Evolutionary conservation across 2,888 invertebrate species (phyloP).

Genomic region (Hesperia comma): DNA sequence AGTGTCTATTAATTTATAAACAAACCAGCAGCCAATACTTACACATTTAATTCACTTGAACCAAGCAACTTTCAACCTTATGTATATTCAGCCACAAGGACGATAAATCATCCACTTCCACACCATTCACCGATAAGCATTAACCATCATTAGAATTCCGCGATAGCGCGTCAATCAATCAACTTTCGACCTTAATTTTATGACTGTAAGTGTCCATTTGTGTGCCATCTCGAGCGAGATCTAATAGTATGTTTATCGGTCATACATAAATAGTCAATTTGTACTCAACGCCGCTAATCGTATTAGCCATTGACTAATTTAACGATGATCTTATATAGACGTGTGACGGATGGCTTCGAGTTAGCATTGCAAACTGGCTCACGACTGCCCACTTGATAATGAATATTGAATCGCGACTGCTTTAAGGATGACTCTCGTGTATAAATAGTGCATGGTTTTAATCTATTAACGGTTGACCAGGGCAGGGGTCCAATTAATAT

Average conservation of each 20-base stretch:
- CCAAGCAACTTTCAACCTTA: constrained; percentile 15
- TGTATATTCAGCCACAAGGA: background rate
- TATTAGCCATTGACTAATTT: constrained; percentile 37
- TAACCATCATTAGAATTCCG: constrained; percentile 26
- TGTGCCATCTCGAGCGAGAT: constrained; percentile 10
- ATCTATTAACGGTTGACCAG: background rate
- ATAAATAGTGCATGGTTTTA: constrained; percentile 1
- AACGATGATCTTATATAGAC: constrained; percentile 36
- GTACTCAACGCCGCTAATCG: constrained; percentile 33
- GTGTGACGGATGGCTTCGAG: constrained; percentile 24
- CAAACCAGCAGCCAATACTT: background rate
- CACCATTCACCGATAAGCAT: background rate
- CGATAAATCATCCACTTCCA: background rate
- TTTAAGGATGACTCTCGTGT: constrained; percentile 5
- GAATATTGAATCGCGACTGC: constrained; percentile 4
- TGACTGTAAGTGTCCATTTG: background rate
- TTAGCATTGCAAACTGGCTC: constrained; percentile 29
- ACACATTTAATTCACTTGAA: background rate
- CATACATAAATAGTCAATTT: constrained; percentile 35
- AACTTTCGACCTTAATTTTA: constrained; percentile 34
- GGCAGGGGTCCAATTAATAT: no score
- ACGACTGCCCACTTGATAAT: constrained; percentile 26
- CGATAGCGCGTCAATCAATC: constrained; percentile 30
- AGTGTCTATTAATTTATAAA: constrained; percentile 2
- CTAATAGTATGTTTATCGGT: constrained; percentile 36